A percentile compares a stretch with the other conserved stretches of the same genome.
Evolutionary conservation across 2,797 vertebrate species (phyloP).

Genomic region (Stomatorhinus walkeri): DNA sequence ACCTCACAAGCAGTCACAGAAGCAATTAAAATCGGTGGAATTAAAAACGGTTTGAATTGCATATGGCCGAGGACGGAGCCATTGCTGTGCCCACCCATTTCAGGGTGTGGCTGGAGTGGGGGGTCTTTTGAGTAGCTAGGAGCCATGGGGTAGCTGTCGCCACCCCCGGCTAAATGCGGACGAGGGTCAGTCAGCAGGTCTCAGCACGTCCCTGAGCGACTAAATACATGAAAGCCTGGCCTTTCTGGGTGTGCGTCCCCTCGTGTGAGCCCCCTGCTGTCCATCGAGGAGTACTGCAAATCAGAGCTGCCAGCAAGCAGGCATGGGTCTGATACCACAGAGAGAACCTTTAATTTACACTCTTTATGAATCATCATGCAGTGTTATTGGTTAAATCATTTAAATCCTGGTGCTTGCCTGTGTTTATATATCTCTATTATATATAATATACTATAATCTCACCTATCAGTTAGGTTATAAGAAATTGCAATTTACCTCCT

Average conservation of each 20-base stretch:
- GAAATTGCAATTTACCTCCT: not conserved
- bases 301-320: conserved; percentile 48
- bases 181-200: not conserved
- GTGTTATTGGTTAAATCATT: not conserved
- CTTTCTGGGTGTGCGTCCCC: not conserved
- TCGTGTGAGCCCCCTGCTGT: conserved; percentile 48
- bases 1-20: not conserved
- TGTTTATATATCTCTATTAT: not conserved
- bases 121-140: not conserved
- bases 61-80: not conserved
- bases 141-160: not conserved
- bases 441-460: not conserved
- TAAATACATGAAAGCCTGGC: not conserved
- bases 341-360: not conserved
- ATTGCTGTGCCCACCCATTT: not conserved
- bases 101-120: not conserved
- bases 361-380: not conserved
- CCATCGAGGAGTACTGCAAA: conserved; percentile 56
- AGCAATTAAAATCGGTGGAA: not conserved
- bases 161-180: not conserved
- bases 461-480: not conserved
- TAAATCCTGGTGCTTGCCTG: not conserved
- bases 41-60: not conserved
- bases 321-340: conserved; percentile 51
- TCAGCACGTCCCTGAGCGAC: not conserved